These are phyloP conservation scores for Cuniculus paca DNA, from an alignment of 2,797 vertebrate genomes.

Conservation along the genomic window DNA sequence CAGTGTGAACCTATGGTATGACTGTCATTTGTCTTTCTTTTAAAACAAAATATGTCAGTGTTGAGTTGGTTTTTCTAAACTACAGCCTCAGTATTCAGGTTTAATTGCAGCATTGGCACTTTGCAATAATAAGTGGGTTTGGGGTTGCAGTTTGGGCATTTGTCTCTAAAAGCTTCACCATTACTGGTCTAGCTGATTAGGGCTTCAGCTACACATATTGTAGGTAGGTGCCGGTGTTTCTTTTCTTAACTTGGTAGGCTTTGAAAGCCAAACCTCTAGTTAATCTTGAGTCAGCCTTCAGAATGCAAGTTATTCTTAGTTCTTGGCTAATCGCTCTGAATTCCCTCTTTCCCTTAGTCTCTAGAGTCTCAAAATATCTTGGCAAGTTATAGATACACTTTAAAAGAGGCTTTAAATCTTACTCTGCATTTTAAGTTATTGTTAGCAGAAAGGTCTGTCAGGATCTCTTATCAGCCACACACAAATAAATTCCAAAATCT, in stretches of 20 bases:
- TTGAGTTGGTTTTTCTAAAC: too few relatives aligned
- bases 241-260: background rate
- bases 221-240: background rate
- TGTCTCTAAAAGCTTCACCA: too few relatives aligned
- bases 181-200: too few relatives aligned
- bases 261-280: background rate
- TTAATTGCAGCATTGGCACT: too few relatives aligned
- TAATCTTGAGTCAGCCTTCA: background rate
- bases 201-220: background rate
- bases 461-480: background rate
- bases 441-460: slow-evolving; percentile 24
- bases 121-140: too few relatives aligned
- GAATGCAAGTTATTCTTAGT: background rate
- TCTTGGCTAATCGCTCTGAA: background rate
- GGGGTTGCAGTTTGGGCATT: too few relatives aligned
- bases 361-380: background rate
- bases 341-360: background rate
- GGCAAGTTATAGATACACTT: background rate
- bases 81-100: too few relatives aligned
- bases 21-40: too few relatives aligned
- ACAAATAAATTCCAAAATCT: background rate
- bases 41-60: too few relatives aligned
- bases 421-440: background rate
- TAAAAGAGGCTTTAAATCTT: background rate
- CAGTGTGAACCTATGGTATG: background rate